These are phyloP conservation scores for Notechis scutatus DNA, from an alignment of 2,113 vertebrate species.

Conservation along the genomic window DNA sequence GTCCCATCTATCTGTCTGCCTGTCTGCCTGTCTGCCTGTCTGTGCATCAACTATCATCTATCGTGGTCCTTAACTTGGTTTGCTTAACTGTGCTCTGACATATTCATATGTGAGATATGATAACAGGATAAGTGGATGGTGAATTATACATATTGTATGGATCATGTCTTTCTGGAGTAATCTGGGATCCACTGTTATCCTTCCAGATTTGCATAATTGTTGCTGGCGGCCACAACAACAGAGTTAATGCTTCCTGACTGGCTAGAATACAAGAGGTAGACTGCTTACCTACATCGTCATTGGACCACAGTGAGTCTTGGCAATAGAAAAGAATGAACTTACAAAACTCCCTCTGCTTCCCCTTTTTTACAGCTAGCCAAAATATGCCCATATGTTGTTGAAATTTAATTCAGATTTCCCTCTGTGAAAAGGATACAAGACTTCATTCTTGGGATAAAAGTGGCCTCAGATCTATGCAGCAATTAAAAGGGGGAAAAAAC, in stretches of 20 bases:
- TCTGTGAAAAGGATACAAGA: background rate
- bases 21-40: too few species aligned
- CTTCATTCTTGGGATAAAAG: background rate
- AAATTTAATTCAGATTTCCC: background rate
- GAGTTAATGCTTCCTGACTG: background rate
- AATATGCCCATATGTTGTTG: background rate
- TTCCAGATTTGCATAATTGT: background rate
- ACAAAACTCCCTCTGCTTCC: background rate
- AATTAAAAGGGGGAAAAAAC: background rate
- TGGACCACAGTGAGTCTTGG: background rate
- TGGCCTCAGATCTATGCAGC: background rate
- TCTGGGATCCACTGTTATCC: background rate
- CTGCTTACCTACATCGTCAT: background rate
- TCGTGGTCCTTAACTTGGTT: background rate
- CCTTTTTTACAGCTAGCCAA: background rate
- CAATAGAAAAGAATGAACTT: background rate
- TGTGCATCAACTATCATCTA: too few species aligned
- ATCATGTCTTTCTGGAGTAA: background rate
- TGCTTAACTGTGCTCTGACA: background rate
- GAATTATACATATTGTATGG: background rate
- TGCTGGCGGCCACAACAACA: background rate
- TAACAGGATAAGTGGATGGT: background rate
- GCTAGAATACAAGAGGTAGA: background rate
- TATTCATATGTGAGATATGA: background rate
- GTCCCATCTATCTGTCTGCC: background rate